phyloP scores from a whole-genome alignment of 2,797 vertebrate genomes.

The Megalops cyprinoides region DNA sequence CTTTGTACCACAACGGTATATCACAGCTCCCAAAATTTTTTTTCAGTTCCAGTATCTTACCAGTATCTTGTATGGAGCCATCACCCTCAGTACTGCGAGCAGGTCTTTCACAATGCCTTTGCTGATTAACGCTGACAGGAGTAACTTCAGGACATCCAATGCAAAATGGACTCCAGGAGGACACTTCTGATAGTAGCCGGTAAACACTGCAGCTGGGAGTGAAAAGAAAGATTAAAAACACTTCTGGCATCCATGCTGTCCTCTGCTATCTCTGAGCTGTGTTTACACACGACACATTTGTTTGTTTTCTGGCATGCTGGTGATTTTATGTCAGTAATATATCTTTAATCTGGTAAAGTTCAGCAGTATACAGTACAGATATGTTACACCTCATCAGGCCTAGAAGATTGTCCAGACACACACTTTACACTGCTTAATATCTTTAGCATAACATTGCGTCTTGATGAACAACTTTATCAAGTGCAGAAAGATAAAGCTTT shows the following conservation, averaged over 20 bases:
- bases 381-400: neutral
- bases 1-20: too few species aligned
- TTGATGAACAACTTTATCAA: too few species aligned
- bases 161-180: conserved; percentile 77
- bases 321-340: too few species aligned
- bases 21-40: too few species aligned
- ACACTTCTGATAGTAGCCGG: conserved; percentile 80
- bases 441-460: too few species aligned
- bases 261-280: too few species aligned
- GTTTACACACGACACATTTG: too few species aligned
- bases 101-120: conserved; percentile 75
- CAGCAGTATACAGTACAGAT: neutral
- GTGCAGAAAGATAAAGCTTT: too few species aligned
- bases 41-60: conserved; percentile 52
- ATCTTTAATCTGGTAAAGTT: too few species aligned
- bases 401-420: conserved; percentile 5
- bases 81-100: conserved; percentile 70
- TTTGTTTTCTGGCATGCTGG: too few species aligned
- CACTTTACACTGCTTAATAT: neutral
- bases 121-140: conserved; percentile 80
- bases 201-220: conserved; percentile 79
- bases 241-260: neutral
- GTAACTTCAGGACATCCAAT: conserved; percentile 69
- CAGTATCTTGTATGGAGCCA: conserved; percentile 59
- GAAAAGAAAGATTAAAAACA: neutral